phyloP scores from a whole-genome alignment of 1,140 invertebrate genomes.

The Drosophila pectinifera region DNA sequence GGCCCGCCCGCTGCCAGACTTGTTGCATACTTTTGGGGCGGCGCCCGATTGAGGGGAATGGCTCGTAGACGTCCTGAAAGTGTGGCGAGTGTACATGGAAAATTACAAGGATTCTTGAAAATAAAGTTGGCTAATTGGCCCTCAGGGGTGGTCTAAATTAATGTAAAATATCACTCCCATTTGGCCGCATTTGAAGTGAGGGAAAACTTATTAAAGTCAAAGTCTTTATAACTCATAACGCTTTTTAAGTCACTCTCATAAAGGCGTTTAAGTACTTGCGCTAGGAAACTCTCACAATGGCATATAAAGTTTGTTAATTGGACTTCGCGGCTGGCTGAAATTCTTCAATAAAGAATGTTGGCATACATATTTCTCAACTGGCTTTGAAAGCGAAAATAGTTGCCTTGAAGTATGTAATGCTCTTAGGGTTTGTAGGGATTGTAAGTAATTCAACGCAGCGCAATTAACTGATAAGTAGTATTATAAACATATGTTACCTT shows the following conservation, averaged over 20 bases:
- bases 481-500: conserved; percentile 3
- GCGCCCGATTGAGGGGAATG: conserved; percentile 8
- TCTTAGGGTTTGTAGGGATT: too few relatives aligned
- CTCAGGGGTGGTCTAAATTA: conserved; percentile 7
- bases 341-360: not conserved
- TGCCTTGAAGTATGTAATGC: too few relatives aligned
- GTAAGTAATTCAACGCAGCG: not conserved
- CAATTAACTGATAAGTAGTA: not conserved
- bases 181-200: not conserved
- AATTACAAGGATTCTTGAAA: conserved; percentile 14
- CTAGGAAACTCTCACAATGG: not conserved
- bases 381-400: not conserved
- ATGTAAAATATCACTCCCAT: conserved; percentile 13
- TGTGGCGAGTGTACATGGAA: not conserved
- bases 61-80: conserved; percentile 14
- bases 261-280: not conserved
- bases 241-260: not conserved
- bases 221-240: conserved; percentile 3
- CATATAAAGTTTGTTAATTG: not conserved
- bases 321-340: not conserved
- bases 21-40: conserved; percentile 37
- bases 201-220: conserved; percentile 15
- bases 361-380: too few relatives aligned
- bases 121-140: conserved; percentile 34
- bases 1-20: conserved; percentile 16